Conservation (phyloP, 2,797 vertebrate genomes). For the Channa striata region DNA sequence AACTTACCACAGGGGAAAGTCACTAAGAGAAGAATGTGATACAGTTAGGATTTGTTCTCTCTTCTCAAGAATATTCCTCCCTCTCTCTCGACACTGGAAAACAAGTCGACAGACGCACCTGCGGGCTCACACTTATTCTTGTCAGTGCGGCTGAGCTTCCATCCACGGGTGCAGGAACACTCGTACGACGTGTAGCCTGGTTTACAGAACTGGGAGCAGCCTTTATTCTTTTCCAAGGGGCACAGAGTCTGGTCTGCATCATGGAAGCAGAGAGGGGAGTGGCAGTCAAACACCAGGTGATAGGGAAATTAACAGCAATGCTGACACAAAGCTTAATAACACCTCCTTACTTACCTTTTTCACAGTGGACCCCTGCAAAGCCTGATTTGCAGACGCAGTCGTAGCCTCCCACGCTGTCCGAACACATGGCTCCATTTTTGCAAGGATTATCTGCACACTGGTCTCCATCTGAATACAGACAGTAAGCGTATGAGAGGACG, state of each 20-base stretch:
- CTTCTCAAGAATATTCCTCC: background rate
- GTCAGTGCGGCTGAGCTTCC: slow-evolving; percentile 68
- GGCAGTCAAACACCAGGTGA: background rate
- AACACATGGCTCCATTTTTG: slow-evolving; percentile 86
- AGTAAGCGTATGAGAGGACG: slow-evolving; percentile 6
- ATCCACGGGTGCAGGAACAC: slow-evolving; percentile 83
- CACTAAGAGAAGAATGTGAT: slow-evolving; percentile 48
- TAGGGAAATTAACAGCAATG: background rate
- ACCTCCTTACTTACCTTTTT: slow-evolving; percentile 70
- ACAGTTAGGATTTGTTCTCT: background rate
- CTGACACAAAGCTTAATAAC: rapidly evolving
- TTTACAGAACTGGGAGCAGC: slow-evolving; percentile 87
- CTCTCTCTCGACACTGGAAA: background rate
- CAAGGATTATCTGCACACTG: slow-evolving; percentile 83
- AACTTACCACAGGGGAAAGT: slow-evolving; percentile 77
- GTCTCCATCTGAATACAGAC: slow-evolving; percentile 80
- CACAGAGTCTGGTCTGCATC: slow-evolving; percentile 80
- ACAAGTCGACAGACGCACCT: slow-evolving; percentile 56
- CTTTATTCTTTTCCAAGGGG: slow-evolving; percentile 72
- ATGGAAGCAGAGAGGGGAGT: slow-evolving; percentile 2
- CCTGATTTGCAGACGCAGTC: slow-evolving; percentile 87
- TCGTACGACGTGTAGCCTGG: slow-evolving; percentile 81
- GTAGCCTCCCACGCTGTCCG: slow-evolving; percentile 86
- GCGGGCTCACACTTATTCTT: slow-evolving; percentile 76
- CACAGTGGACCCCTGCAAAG: slow-evolving; percentile 82